A percentile compares a stretch with the other conserved stretches of the same genome.
These are phyloP conservation scores for Drosophila anomalata DNA, from an alignment of 2,888 invertebrate species.

Conservation along the genomic window DNA sequence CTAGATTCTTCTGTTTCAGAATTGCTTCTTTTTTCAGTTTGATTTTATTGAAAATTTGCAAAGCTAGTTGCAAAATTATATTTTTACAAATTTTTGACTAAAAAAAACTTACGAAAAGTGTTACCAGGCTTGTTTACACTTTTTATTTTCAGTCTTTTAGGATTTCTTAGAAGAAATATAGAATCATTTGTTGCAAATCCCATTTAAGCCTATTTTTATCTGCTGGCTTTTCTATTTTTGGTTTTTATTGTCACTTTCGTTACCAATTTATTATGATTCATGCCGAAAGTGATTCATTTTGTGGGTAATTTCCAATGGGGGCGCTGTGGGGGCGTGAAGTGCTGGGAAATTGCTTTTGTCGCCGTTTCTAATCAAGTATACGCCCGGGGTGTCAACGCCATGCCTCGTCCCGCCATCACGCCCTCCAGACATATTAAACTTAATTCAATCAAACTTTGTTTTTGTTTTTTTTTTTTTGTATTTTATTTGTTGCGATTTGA, in stretches of 20 bases:
- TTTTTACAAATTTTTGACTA: too few relatives aligned
- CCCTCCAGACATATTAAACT: constrained; percentile 44
- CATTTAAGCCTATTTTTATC: not conserved
- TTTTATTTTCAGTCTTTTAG: not conserved
- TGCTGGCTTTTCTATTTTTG: not conserved
- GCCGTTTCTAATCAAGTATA: constrained; percentile 64
- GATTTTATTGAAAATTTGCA: too few relatives aligned
- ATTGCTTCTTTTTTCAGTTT: not conserved
- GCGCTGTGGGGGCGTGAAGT: not conserved
- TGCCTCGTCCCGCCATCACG: constrained; percentile 24
- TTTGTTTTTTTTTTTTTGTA: constrained; percentile 40
- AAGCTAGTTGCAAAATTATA: too few relatives aligned
- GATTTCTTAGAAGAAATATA: not conserved
- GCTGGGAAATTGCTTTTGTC: constrained; percentile 60
- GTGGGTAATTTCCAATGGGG: constrained; percentile 3
- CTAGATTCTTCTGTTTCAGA: not conserved
- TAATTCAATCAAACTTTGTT: constrained; percentile 67
- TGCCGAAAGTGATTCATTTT: constrained; percentile 33
- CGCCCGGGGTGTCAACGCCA: constrained; percentile 17
- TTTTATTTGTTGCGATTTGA: constrained; percentile 33
- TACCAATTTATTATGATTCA: constrained; percentile 8
- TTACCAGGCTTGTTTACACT: too few relatives aligned
- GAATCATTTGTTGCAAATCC: not conserved
- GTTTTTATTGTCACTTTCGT: constrained; percentile 15
- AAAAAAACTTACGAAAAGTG: too few relatives aligned